Evolutionary conservation across 2,888 invertebrate genomes (phyloP).

Genomic region (Lasius fuliginosus): DNA sequence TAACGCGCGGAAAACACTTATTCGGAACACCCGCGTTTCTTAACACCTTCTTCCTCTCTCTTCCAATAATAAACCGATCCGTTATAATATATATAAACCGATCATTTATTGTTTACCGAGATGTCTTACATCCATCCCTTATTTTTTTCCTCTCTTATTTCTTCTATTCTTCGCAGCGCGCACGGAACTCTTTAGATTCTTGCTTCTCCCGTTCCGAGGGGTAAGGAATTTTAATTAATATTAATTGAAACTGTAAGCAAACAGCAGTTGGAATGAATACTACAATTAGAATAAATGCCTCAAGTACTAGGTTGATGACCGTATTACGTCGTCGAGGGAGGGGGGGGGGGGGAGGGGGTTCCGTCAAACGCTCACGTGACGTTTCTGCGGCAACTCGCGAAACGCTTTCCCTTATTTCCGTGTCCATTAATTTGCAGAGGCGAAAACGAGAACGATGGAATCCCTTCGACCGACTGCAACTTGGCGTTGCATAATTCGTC

Average conservation of each 20-base stretch:
- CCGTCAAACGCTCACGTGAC: not conserved
- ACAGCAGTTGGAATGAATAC: not conserved
- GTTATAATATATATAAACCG: no score
- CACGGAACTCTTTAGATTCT: not conserved
- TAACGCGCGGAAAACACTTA: not conserved
- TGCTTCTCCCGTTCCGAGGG: not conserved
- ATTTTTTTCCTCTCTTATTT: not conserved
- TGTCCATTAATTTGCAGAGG: slow-evolving; percentile 16
- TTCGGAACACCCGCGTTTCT: not conserved
- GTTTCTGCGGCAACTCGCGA: not conserved
- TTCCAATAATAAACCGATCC: not conserved
- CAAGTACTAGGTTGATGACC: not conserved
- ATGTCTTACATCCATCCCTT: not conserved
- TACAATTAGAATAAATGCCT: slow-evolving; percentile 6
- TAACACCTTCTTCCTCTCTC: not conserved
- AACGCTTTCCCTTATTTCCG: slow-evolving; percentile 1
- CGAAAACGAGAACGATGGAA: slow-evolving; percentile 23
- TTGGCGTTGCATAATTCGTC: slow-evolving; percentile 46
- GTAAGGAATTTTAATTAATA: slow-evolving; percentile 14
- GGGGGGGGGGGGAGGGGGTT: no score
- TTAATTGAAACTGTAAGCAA: not conserved
- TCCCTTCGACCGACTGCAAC: slow-evolving; percentile 33
- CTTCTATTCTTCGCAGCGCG: not conserved
- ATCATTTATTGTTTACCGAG: not conserved
- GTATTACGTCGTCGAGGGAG: not conserved